A percentile compares a stretch with the other conserved stretches of the same genome.
These are phyloP conservation scores for Ophiothrix spiculata DNA, from an alignment of 35 echinoderm and acorn worm genomes.

Conservation along the genomic window DNA sequence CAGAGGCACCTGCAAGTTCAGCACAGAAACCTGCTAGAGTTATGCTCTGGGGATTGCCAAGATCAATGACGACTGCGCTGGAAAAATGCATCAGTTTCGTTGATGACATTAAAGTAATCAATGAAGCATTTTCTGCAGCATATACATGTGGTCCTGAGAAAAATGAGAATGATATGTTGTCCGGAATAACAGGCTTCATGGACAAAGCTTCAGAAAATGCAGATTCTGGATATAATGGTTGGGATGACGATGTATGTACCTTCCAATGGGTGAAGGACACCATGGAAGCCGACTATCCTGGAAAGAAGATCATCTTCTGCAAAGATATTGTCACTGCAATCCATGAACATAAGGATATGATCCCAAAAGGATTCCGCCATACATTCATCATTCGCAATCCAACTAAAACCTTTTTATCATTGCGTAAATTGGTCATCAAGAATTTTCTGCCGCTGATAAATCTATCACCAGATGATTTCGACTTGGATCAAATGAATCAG, in stretches of 20 bases:
- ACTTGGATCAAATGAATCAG: too few species aligned
- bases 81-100: conserved; percentile 41
- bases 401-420: conserved; percentile 28
- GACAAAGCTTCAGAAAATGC: too few species aligned
- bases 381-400: conserved; percentile 63
- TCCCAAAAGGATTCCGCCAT: conserved; percentile 54
- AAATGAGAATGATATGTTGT: too few species aligned
- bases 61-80: conserved; percentile 27
- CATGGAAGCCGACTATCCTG: conserved; percentile 28
- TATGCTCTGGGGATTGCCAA: conserved; percentile 28
- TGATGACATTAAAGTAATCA: conserved; percentile 12
- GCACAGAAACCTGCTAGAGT: neutral
- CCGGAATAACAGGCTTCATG: too few species aligned
- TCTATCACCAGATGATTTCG: too few species aligned
- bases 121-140: conserved; percentile 20
- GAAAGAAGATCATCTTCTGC: conserved; percentile 23
- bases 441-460: too few species aligned
- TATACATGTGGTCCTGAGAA: conserved; percentile 21
- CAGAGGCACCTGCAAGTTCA: too few species aligned
- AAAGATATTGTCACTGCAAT: conserved; percentile 37
- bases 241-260: conserved; percentile 9
- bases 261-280: conserved; percentile 11
- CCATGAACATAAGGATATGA: neutral
- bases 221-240: too few species aligned
- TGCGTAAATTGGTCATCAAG: conserved; percentile 23